Evolutionary conservation across 1,140 invertebrate species (phyloP).

Genomic region (Heterodera schachtii): DNA sequence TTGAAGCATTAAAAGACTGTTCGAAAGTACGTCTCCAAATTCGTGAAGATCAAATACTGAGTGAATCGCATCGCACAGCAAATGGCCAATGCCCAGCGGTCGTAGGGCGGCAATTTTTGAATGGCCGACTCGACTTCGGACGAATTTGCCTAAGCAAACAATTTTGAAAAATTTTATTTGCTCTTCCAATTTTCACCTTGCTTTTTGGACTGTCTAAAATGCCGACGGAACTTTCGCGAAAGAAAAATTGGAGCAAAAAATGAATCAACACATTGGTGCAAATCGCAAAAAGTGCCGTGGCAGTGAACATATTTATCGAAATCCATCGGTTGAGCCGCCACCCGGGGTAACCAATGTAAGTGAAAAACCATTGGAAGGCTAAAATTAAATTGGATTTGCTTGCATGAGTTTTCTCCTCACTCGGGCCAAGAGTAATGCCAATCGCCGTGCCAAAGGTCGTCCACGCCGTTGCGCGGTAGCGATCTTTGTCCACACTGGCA

Average conservation of each 20-base stretch:
- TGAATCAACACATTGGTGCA: constrained; percentile 32
- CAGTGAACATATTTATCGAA: constrained; percentile 35
- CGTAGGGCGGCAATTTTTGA: constrained; percentile 33
- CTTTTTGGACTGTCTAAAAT: constrained; percentile 20
- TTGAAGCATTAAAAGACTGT: too few relatives aligned
- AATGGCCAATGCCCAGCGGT: constrained; percentile 24
- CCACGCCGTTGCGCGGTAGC: constrained; percentile 31
- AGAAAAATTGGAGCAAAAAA: constrained; percentile 14
- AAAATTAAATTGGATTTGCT: constrained; percentile 33
- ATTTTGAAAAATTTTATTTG: neutral
- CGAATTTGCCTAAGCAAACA: constrained; percentile 16
- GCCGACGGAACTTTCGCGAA: constrained; percentile 33
- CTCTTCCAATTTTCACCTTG: neutral
- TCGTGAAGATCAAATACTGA: constrained; percentile 41
- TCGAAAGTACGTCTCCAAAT: constrained; percentile 36
- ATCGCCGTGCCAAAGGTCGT: constrained; percentile 41
- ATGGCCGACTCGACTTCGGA: neutral
- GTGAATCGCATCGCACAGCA: constrained; percentile 37
- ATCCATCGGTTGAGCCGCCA: neutral
- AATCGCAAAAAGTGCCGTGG: constrained; percentile 32
- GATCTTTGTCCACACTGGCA: constrained; percentile 30
- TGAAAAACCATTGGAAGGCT: constrained; percentile 64
- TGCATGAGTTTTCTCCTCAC: neutral
- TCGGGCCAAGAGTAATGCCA: constrained; percentile 43
- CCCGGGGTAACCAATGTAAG: constrained; percentile 56